Conservation (phyloP, 2,888 invertebrate species). For the Tetanocera ferruginea region DNA sequence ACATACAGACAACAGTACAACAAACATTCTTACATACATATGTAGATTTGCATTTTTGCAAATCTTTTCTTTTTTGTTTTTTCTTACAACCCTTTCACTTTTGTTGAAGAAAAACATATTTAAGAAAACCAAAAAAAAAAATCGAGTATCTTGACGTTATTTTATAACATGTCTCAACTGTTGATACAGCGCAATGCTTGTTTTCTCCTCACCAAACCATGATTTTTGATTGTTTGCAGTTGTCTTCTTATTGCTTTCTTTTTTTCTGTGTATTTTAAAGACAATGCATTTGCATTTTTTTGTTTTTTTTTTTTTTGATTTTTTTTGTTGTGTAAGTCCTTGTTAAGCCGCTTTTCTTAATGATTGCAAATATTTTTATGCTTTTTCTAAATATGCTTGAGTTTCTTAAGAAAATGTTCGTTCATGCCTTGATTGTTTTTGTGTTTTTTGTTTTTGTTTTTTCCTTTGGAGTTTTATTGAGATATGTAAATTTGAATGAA, state of each 20-base stretch:
- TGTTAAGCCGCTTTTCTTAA: slow-evolving; percentile 32
- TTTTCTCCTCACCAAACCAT: no score
- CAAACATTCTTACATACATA: background rate
- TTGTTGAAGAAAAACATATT: background rate
- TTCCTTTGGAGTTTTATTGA: background rate
- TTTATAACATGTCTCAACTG: no score
- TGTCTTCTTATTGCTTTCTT: no score
- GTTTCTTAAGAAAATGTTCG: slow-evolving; percentile 24
- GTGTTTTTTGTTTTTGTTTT: background rate
- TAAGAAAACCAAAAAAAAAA: background rate
- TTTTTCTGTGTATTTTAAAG: background rate
- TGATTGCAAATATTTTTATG: slow-evolving; percentile 29
- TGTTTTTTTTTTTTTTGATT: background rate
- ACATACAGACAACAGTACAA: background rate
- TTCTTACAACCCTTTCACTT: slow-evolving; percentile 21
- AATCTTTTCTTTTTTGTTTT: background rate
- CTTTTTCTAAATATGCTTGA: slow-evolving; percentile 4
- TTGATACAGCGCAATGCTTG: no score
- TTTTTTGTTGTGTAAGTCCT: background rate
- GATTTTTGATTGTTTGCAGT: no score
- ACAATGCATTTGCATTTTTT: slow-evolving; percentile 14
- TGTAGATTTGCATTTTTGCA: background rate
- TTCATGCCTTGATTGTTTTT: background rate
- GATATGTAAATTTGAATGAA: background rate
- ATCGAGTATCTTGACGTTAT: no score